phyloP scores from a whole-genome alignment of 2,888 invertebrate species.

The Smittia sp. region DNA sequence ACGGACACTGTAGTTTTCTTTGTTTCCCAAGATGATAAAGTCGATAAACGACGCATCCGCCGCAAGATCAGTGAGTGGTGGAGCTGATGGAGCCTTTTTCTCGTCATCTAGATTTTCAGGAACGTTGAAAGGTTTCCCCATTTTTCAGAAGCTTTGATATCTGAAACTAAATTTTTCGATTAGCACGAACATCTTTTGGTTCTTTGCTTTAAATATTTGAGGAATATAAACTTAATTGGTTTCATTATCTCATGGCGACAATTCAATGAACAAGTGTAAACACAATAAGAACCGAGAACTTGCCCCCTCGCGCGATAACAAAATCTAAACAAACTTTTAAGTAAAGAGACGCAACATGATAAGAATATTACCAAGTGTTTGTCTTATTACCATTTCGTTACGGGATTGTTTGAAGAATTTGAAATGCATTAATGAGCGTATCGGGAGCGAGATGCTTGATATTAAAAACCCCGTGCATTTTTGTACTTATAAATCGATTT shows the following conservation, averaged over 20 bases:
- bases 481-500: background rate
- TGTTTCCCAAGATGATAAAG: constrained; percentile 31
- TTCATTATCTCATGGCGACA: background rate
- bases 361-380: too few relatives aligned
- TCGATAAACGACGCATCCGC: constrained; percentile 10
- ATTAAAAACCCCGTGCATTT: too few relatives aligned
- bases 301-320: too few relatives aligned
- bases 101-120: background rate
- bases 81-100: constrained; percentile 13
- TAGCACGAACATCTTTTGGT: background rate
- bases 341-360: too few relatives aligned
- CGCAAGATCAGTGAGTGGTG: constrained; percentile 1
- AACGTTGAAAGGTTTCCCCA: constrained; percentile 35
- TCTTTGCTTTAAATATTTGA: background rate
- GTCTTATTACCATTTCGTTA: too few relatives aligned
- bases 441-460: too few relatives aligned
- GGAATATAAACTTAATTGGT: background rate
- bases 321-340: too few relatives aligned
- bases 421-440: too few relatives aligned
- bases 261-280: background rate
- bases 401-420: too few relatives aligned
- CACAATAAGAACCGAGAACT: background rate
- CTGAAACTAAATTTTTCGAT: background rate
- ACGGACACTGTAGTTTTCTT: constrained; percentile 33
- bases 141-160: background rate